Base-by-base conservation (phyloP, 2,888 invertebrate species). In the Isoperla grammatica region DNA sequence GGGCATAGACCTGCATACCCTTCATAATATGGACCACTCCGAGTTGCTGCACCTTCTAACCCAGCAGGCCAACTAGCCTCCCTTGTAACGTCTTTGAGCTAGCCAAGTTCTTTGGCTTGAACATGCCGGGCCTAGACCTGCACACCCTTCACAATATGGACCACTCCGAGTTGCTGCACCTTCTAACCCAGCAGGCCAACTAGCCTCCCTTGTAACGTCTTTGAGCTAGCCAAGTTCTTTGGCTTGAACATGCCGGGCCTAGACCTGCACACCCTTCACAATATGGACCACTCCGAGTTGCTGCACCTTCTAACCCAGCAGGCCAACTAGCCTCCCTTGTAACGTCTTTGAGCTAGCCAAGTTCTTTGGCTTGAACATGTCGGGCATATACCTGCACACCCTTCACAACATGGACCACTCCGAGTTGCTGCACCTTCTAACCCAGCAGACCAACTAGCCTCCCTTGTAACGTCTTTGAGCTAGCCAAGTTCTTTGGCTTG, bases 361-460 rank as follows among this genome's bases (percentile, higher is more conserved):
- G 72, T 92, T 93, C 56, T 94, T 95, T 69, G 94, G 94, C 0
- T 75, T 94, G 67, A 91, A 93, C 72, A 91, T 94, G 79, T 78
- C 93, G 67, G 93, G 92, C 1, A 85, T 94, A 61, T 92, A 94
- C 70, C 85, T 91, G 72, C 85, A 90, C 60, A 90, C 92, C 0
- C 78, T 94, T 3, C 86, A 90, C 66, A 88, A 89, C 66, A 94
- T 94, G 94, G 91, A 91, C 69, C 90, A 90, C 64, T 86, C 88
- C 17, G 90, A 91, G 70, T 76, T 94, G 59, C 78, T 94, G 56
- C 90, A 89, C 70, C 77, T 94, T 65, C 76, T 94, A 56, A 92
- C 93, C 17, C 91, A 90, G 68, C 88, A 79, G 64, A 75, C 76
- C 23, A 71, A 67, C 64, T 69, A 68, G 23, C 8, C 57, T 13